Evolutionary conservation across 2,888 invertebrate genomes (phyloP), one percentile per base, ranked within the genome.

Genomic region (Amiota minor): DNA sequence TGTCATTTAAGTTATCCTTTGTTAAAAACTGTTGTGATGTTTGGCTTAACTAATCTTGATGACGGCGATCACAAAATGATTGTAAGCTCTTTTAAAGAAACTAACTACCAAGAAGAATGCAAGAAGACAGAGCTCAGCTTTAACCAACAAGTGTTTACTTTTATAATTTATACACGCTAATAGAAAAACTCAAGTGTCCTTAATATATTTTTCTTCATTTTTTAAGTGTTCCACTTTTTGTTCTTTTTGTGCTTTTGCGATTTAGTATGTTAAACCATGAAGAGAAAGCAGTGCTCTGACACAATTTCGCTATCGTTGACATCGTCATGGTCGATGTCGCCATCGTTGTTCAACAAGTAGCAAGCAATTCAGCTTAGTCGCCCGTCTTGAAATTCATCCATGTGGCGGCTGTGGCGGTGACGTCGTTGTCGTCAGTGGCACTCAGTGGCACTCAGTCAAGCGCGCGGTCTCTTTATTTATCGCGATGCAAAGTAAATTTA

Each of bases 401-500:
- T 59, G 59, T 65, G 47, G 47, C 16, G 35, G 11, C 23, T 8
- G 14, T 18, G 11, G n/a, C n/a, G 62, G 45, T 14, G 14, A 16
- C 20, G 16, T 18, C 16, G 14, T 18, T 20, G 11, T 62, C n/a
- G 53, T 11, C 50, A 4, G 50, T 4, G 50, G n/a, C n/a, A n/a
- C n/a, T 12, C 12, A 50, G 14, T 59, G 18, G 59, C 59, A 65
- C 49, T 65, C 65, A 65, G 65, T 65, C 65, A 65, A 65, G 35
- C 65, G 35, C n/a, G 65, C 65, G 6, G 46, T 35, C 49, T 18
- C 47, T 65, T 65, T 65, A 65, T 65, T 65, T 65, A 65, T 65
- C 46, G 47, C 65, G 65, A 65, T 46, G 65, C 65, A 65, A 65
- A 49, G 65, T 65, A 49, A 65, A 65, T 65, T 65, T 65, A 65